Base-by-base conservation (phyloP, 2,797 vertebrate species). In the Sebastes matsubarae region DNA sequence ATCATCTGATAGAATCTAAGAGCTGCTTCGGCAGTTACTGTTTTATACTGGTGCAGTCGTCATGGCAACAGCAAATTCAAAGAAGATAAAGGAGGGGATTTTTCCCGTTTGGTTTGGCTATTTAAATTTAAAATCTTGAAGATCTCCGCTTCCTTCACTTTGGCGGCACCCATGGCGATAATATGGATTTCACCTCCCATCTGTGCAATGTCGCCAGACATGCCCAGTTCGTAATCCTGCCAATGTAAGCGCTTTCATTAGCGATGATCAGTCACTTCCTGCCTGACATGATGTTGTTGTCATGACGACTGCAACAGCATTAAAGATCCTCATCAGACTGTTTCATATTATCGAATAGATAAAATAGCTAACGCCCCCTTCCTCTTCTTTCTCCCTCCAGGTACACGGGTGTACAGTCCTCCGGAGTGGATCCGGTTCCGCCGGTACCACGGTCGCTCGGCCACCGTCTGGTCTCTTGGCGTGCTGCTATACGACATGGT, bases 401-500 rank as follows among this genome's bases (percentile, higher is more conserved):
- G 97, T 67, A 99, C 97, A 0, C 94, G 97, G 79, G 98, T 98
- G 4, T 98, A 99, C 89, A 98, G 97, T 70, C 98, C 98, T 24
- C 97, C 97, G 0, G 97, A 99, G 91, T 98, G 97, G 98, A 97
- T 99, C 80, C 96, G 96, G 69, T 97, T 96, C 86, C 97, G 97
- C 83, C 95, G 97, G 81, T 98, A 99, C 92, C 97, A 98, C 6
- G 98, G 98, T 0, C 96, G 97, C 71, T 97, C 97, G 1, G 98
- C 98, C 32, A 97, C 97, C 0, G 96, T 98, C 34, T 99, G 98
- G 98, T 98, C 98, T 1, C 90, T 98, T 68, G 98, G 98, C 0
- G 97, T 99, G 81, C 90, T 99, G 57, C 94, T 99, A 4, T 99
- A 97, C 0, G 97, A 99, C 88, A 98, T 99, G 97, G 97, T 98